Evolutionary conservation across 2,113 vertebrate species (phyloP), one percentile per base, ranked within the genome.

Genomic region (Erinaceus europaeus): DNA sequence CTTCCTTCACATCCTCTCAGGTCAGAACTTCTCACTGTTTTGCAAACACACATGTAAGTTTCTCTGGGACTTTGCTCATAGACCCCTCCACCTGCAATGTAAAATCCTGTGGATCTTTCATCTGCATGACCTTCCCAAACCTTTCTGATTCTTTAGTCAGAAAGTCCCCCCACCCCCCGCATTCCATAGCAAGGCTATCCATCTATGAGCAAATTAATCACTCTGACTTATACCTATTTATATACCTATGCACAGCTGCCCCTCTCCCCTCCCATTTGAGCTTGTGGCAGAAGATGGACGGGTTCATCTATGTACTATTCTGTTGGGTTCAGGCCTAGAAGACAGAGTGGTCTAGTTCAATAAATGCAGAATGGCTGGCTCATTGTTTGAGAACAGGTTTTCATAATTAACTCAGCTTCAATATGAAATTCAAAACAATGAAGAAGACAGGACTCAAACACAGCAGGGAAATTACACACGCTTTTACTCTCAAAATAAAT

Each of bases 401-500:
- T 71, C 74, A 81, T 67, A 84, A 77, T 82, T 90, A 84, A 80
- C 68, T 76, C 29, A 9, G 76, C 59, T 68, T 89, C 74, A 42
- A 32, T 81, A 75, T 2, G 91, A 91, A 90, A 82, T 83, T 80
- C 12, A 94, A 93, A 95, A 95, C 84, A 71, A 93, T 90, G 78
- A 91, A 91, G 52, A 95, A 72, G 50, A 94, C 86, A 90, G 83
- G 18, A 93, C 90, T 91, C 91, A 88, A 73, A 85, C 84, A 95
- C 17, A 93, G 77, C 34, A 88, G 84, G 91, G 79, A 94, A 93
- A 83, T 92, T 96, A 96, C 90, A 93, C 92, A 94, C 90, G 76
- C 57, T 94, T 85, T 80, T 84, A 81, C 89, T 93, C 93, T 94
- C 92, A 93, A 92, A 94, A 94, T 95, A 96, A 95, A 97, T 96